These are phyloP conservation scores for Onthophagus sagittarius DNA, from an alignment of 2,888 invertebrate genomes.

Conservation along the genomic window DNA sequence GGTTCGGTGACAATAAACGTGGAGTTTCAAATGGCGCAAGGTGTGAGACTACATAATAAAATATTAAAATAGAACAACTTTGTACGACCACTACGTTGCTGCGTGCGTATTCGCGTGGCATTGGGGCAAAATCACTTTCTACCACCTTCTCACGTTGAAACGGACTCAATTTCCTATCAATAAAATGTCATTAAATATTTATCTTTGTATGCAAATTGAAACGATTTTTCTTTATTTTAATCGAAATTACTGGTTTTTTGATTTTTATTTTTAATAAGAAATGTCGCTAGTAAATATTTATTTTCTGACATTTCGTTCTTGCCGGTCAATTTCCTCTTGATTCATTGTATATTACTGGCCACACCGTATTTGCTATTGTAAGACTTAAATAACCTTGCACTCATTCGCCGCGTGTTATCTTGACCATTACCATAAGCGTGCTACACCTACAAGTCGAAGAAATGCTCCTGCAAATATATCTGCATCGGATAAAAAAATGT, in stretches of 20 bases:
- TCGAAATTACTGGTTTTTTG: background rate
- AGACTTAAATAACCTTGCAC: conserved; percentile 5
- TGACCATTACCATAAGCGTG: background rate
- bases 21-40: background rate
- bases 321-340: background rate
- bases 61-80: background rate
- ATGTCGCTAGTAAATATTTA: conserved; percentile 3
- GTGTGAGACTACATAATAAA: background rate
- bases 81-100: background rate
- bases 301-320: background rate
- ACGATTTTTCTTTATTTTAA: background rate
- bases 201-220: background rate
- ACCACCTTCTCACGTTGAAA: background rate
- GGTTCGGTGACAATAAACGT: background rate
- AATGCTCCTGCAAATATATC: background rate
- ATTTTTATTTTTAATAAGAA: background rate
- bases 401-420: conserved; percentile 8
- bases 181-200: background rate
- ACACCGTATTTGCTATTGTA: background rate
- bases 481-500: background rate
- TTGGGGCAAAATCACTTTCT: background rate
- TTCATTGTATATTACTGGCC: background rate
- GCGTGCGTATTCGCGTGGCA: background rate
- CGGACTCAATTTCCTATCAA: background rate
- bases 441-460: conserved; percentile 3